Evolutionary conservation across 1,140 invertebrate genomes (phyloP).

Genomic region (Ceratina calcarata): DNA sequence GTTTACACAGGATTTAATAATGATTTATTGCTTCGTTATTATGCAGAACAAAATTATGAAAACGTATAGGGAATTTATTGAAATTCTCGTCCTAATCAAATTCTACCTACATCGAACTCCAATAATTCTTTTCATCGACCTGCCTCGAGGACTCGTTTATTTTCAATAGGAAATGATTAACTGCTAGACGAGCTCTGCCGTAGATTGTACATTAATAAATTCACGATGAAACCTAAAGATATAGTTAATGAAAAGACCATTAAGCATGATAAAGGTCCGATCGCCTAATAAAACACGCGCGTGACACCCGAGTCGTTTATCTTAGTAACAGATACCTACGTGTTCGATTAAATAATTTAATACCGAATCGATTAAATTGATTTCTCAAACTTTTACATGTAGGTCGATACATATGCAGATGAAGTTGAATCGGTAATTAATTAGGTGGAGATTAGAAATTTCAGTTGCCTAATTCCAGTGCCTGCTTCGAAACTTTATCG

Average conservation of each 20-base stretch:
- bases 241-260: conserved; percentile 47
- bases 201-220: conserved; percentile 41
- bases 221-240: conserved; percentile 14
- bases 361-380: not conserved
- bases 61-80: too few species aligned
- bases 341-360: conserved; percentile 6
- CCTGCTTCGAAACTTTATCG: too few species aligned
- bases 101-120: not conserved
- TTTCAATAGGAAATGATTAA: conserved; percentile 11
- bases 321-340: not conserved
- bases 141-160: conserved; percentile 23
- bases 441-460: not conserved
- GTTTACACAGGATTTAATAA: too few species aligned
- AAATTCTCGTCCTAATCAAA: too few species aligned
- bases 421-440: not conserved
- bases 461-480: not conserved
- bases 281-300: conserved; percentile 35
- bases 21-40: not conserved
- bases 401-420: not conserved
- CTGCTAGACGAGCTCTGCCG: not conserved
- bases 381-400: not conserved
- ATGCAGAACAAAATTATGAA: not conserved
- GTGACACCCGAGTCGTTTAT: conserved; percentile 25
- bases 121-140: conserved; percentile 25
- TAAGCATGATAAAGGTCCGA: conserved; percentile 20